A percentile compares a stretch with the other conserved stretches of the same genome.
Evolutionary conservation across 2,888 invertebrate genomes (phyloP).

Genomic region (Drosophila gaucha): DNA sequence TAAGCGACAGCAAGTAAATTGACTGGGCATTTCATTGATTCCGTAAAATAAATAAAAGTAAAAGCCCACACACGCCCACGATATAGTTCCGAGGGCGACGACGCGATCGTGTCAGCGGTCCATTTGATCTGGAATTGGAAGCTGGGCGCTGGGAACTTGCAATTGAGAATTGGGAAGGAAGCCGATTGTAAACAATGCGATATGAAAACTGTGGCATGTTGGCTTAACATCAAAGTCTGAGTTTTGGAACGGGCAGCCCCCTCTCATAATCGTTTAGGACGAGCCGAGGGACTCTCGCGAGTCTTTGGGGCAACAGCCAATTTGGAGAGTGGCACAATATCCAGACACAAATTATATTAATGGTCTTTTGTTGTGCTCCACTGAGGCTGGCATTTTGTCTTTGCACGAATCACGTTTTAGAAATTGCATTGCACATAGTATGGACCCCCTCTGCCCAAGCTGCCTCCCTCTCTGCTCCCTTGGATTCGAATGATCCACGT

Average conservation of each 20-base stretch:
- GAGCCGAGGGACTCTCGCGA: conserved; percentile 25
- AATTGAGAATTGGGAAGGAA: conserved; percentile 7
- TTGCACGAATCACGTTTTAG: conserved; percentile 81
- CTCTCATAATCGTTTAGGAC: conserved; percentile 71
- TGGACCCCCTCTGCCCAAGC: neutral
- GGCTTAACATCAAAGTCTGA: conserved; percentile 48
- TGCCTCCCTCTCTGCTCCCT: neutral
- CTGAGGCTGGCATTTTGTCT: conserved; percentile 70
- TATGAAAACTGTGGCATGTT: conserved; percentile 64
- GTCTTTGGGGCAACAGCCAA: conserved; percentile 33
- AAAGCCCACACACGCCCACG: conserved; percentile 59
- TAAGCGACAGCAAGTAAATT: conserved; percentile 55
- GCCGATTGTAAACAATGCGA: conserved; percentile 34
- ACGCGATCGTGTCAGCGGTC: conserved; percentile 78
- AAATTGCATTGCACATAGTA: conserved; percentile 75
- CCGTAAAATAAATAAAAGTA: conserved; percentile 46
- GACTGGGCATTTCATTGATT: conserved; percentile 37
- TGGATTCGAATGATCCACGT: conserved; percentile 49
- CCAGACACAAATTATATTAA: conserved; percentile 80
- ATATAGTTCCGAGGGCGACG: conserved; percentile 49
- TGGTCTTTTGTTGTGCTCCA: conserved; percentile 70
- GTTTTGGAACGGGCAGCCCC: conserved; percentile 7
- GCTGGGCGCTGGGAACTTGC: conserved; percentile 3
- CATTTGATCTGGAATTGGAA: conserved; percentile 64
- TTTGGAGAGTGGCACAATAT: conserved; percentile 67